Evolutionary conservation across 1,140 invertebrate genomes (phyloP).

Genomic region (Oryctes rhinoceros): DNA sequence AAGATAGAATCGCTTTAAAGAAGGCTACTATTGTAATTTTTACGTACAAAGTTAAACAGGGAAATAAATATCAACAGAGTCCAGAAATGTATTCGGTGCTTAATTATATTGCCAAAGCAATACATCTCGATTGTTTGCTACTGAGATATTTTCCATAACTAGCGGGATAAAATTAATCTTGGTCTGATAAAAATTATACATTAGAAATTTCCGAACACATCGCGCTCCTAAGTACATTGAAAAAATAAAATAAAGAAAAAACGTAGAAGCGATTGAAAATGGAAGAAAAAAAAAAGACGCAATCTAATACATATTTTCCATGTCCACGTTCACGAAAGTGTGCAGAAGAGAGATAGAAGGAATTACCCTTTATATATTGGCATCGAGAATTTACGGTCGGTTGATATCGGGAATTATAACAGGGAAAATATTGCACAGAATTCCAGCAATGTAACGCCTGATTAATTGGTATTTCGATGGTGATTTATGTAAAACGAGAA

Average conservation of each 20-base stretch:
- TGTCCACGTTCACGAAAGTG: not conserved
- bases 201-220: too few species aligned
- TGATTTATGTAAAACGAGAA: constrained; percentile 35
- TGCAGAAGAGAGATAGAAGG: constrained; percentile 17
- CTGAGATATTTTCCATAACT: too few species aligned
- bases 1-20: too few species aligned
- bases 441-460: constrained; percentile 31
- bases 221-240: not conserved
- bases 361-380: constrained; percentile 35
- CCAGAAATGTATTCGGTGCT: too few species aligned
- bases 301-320: constrained; percentile 31
- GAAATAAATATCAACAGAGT: too few species aligned
- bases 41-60: too few species aligned
- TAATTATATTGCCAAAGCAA: too few species aligned
- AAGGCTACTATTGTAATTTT: too few species aligned
- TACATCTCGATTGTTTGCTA: too few species aligned
- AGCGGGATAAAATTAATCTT: too few species aligned
- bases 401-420: constrained; percentile 37
- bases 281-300: not conserved
- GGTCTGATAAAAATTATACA: too few species aligned
- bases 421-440: constrained; percentile 27
- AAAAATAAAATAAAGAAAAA: constrained; percentile 5
- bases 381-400: constrained; percentile 32
- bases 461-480: constrained; percentile 35
- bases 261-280: not conserved